phyloP scores from a whole-genome alignment of 2,797 vertebrate species.

The Cryptoblepharus egeriae region DNA sequence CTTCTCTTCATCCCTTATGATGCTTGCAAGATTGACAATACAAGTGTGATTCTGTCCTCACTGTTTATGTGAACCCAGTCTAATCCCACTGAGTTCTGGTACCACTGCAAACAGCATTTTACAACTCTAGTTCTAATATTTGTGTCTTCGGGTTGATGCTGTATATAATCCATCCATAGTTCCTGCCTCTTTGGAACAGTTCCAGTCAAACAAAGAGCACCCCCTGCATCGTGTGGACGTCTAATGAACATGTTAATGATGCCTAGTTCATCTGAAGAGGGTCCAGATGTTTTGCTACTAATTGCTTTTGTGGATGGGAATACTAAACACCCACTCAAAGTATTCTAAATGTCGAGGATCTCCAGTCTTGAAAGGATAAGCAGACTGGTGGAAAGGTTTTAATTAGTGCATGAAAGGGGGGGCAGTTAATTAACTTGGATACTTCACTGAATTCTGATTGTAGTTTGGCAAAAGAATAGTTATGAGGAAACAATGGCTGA shows the following conservation, averaged over 20 bases:
- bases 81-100: background rate
- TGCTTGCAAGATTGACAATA: background rate
- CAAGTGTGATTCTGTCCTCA: background rate
- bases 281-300: conserved; percentile 36
- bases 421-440: conserved; percentile 32
- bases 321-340: conserved; percentile 20
- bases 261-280: conserved; percentile 28
- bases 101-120: background rate
- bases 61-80: background rate
- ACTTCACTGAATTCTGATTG: conserved; percentile 4
- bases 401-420: conserved; percentile 13
- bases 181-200: background rate
- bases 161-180: background rate
- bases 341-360: conserved; percentile 12
- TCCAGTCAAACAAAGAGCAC: conserved; percentile 18
- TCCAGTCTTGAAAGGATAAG: conserved; percentile 19
- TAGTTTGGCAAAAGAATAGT: conserved; percentile 16
- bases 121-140: background rate
- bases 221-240: background rate
- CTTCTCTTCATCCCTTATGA: background rate
- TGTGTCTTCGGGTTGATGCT: background rate
- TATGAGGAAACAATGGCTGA: conserved; percentile 19
- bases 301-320: conserved; percentile 33
- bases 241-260: conserved; percentile 27
- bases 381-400: conserved; percentile 29